A percentile compares a stretch with the other conserved stretches of the same genome.
These are phyloP conservation scores for Ceratosolen fusciceps DNA, from an alignment of 1,140 invertebrate species.

Conservation along the genomic window DNA sequence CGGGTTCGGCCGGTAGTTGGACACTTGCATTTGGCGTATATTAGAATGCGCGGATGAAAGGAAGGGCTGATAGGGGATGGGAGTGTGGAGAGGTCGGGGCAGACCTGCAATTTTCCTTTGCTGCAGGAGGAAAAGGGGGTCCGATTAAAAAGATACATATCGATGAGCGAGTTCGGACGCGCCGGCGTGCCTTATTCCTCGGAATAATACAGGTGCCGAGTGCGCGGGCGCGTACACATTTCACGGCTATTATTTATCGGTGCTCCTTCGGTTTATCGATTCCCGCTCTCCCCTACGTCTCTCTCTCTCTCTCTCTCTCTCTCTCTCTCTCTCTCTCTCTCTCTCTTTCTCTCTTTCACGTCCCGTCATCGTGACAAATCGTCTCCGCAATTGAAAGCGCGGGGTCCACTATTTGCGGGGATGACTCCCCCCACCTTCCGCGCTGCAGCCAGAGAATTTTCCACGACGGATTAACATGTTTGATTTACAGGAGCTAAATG, in stretches of 20 bases:
- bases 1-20: not conserved
- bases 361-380: slow-evolving; percentile 6
- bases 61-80: not conserved
- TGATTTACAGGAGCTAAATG: not conserved
- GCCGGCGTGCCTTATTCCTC: not conserved
- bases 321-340: not conserved
- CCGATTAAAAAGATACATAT: slow-evolving; percentile 27
- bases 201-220: not conserved
- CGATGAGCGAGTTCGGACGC: not conserved
- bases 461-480: not conserved
- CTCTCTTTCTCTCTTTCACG: not conserved
- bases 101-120: not conserved
- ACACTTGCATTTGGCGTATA: not conserved
- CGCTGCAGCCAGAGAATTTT: not conserved
- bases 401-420: not conserved
- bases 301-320: not conserved
- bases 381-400: not conserved
- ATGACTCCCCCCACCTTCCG: not conserved
- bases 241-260: slow-evolving; percentile 24
- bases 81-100: too few relatives aligned
- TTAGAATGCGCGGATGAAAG: not conserved
- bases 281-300: too few relatives aligned
- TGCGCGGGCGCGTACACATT: not conserved
- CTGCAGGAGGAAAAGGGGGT: not conserved
- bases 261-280: not conserved